These are phyloP conservation scores for Dinothrombium tinctorium DNA, from an alignment of 1,140 invertebrate species.

Conservation along the genomic window DNA sequence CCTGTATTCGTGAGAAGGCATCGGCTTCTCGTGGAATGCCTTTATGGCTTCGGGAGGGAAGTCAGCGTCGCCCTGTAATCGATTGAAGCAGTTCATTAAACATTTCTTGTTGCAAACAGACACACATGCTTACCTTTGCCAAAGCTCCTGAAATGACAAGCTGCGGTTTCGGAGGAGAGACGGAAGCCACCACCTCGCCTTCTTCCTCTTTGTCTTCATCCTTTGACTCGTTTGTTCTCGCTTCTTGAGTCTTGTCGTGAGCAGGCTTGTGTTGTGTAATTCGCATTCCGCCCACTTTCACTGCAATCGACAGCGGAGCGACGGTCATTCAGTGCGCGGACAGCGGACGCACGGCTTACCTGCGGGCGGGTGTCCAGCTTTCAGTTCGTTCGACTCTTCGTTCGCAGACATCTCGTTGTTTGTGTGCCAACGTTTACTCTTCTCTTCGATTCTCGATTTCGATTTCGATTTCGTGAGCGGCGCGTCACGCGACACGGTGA, in stretches of 20 bases:
- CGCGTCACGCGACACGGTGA: too few species aligned
- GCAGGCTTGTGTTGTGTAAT: neutral
- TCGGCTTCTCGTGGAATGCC: conserved; percentile 40
- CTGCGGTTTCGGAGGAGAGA: neutral
- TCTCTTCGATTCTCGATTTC: too few species aligned
- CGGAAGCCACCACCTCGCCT: neutral
- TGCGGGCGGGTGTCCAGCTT: conserved; percentile 5
- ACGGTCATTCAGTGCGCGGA: too few species aligned
- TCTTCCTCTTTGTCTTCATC: neutral
- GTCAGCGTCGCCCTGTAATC: conserved; percentile 45
- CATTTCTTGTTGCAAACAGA: neutral
- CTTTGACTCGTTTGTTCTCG: neutral
- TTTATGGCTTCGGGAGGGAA: conserved; percentile 67
- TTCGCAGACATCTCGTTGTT: conserved; percentile 4
- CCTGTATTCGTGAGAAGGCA: conserved; percentile 33
- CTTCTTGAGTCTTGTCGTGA: neutral
- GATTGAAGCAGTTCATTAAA: neutral
- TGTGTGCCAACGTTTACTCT: too few species aligned
- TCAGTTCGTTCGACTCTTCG: neutral
- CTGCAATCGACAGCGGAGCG: neutral
- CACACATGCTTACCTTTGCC: neutral
- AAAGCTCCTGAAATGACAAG: conserved; percentile 2
- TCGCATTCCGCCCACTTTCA: conserved; percentile 5
- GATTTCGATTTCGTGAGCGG: too few species aligned
- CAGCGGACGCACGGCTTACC: too few species aligned